Base-by-base conservation (phyloP, 2,797 vertebrate genomes). In the Eleutherodactylus coqui region DNA sequence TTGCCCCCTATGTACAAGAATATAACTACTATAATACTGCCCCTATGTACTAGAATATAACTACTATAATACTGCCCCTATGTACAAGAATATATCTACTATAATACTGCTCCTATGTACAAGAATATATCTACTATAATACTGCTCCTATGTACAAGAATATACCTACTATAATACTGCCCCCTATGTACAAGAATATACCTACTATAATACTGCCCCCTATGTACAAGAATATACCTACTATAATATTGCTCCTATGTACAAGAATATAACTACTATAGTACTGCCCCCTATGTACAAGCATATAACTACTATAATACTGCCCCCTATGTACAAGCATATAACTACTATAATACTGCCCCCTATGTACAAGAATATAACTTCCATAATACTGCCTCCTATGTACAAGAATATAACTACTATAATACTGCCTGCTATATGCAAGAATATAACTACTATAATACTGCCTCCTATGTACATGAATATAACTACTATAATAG, bases 401-500 rank as follows among this genome's bases (percentile, higher is more conserved):
- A 55, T 55, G 24, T 55, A 55, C 53, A 55, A 24, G 53, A 55
- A 55, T 55, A 55, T 24, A 51, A 55, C 53, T 55, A 55, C 53
- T 55, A 55, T 55, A 55, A 55, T 55, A 55, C 53, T 55, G 21
- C 47, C 49, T 55, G 5, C 53, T 55, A 55, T 55, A 21, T 60
- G 27, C 55, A 29, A 60, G 55, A 60, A 60, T 60, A 27, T 60
- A 60, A 60, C n/a, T 60, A 27, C 55, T 60, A 60, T 60, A 60
- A 60, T 27, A 60, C 55, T 60, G n/a, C n/a, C 55, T 9, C 55
- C n/a, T 60, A 60, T 60, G 9, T 60, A 60, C 60, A 62, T 32
- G 60, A 62, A 62, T 62, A 62, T 62, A 62, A 62, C 60, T 62
- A 62, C 60, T 62, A 32, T 62, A 62, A 62, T 62, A 62, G 27